Conservation (phyloP, 2,113 vertebrate species). For the Oreochromis aureus region DNA sequence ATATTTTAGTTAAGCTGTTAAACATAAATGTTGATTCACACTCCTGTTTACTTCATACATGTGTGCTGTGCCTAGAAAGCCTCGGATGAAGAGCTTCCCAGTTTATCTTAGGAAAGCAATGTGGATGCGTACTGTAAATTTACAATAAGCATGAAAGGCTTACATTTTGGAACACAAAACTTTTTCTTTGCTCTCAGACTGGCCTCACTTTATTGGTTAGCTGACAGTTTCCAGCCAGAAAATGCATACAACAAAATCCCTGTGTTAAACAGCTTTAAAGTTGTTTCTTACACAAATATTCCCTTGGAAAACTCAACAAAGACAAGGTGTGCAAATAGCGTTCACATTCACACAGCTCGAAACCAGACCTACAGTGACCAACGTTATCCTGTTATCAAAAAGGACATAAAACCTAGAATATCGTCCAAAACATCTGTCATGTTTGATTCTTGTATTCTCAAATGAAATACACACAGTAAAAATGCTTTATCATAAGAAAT, state of each 20-base stretch:
- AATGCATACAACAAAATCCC: not conserved
- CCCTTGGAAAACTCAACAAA: not conserved
- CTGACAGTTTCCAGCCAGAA: not conserved
- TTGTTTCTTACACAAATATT: not conserved
- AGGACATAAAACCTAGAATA: not conserved
- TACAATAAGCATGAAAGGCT: not conserved
- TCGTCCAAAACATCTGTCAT: not conserved
- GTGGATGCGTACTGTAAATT: not conserved
- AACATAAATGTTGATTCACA: not conserved
- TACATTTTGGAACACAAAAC: not conserved
- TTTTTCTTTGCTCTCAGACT: not conserved
- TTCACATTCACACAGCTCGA: not conserved
- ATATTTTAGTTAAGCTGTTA: not conserved
- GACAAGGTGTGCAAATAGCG: not conserved
- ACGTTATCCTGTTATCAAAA: not conserved
- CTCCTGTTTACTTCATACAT: not conserved
- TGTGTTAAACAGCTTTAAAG: not conserved
- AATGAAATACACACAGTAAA: not conserved
- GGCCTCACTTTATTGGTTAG: not conserved
- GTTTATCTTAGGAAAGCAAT: not conserved
- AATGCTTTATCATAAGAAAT: not conserved
- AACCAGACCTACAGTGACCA: not conserved
- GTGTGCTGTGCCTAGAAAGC: not conserved
- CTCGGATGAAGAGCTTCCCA: not conserved
- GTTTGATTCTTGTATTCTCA: not conserved